These are phyloP conservation scores for Diorhabda sublineata DNA, from an alignment of 1,140 invertebrate species.

Conservation along the genomic window DNA sequence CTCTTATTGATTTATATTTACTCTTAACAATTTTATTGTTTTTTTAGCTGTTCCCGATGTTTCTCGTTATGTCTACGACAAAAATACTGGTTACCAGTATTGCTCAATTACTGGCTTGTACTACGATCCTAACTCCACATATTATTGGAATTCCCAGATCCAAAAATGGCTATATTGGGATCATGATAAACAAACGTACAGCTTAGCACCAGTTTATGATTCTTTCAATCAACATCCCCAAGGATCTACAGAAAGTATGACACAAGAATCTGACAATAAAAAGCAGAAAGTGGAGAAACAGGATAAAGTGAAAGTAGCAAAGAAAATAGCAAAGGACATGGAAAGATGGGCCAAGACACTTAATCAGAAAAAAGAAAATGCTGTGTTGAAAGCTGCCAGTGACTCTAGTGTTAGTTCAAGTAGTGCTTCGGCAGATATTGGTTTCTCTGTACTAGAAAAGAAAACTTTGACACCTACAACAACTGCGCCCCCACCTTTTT, in stretches of 20 bases:
- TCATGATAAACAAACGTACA: conserved; percentile 72
- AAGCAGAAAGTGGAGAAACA: conserved; percentile 64
- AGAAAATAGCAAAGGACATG: conserved; percentile 89
- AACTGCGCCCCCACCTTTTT: conserved; percentile 10
- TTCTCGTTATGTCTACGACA: conserved; percentile 89
- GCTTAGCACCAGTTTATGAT: conserved; percentile 60
- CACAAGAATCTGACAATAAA: conserved; percentile 49
- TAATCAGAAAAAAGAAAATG: conserved; percentile 91
- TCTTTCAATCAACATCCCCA: conserved; percentile 25
- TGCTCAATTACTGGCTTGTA: conserved; percentile 89
- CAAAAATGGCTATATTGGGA: conserved; percentile 97
- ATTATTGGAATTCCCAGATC: conserved; percentile 86
- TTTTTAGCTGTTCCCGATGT: conserved; percentile 79
- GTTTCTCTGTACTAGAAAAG: conserved; percentile 82
- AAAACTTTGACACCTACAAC: conserved; percentile 39
- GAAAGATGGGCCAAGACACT: conserved; percentile 91
- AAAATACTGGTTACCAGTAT: conserved; percentile 94
- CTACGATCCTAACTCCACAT: conserved; percentile 92
- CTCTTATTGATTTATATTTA: neutral
- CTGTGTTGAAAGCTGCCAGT: conserved; percentile 31
- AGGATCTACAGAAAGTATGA: conserved; percentile 28
- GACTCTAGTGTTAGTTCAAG: conserved; percentile 34
- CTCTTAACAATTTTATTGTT: conserved; percentile 32
- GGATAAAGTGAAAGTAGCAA: conserved; percentile 94
- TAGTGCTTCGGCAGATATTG: conserved; percentile 77